Evolutionary conservation across 35 echinoderm and acorn worm species (phyloP).

Genomic region (Nesometra sesokonis): DNA sequence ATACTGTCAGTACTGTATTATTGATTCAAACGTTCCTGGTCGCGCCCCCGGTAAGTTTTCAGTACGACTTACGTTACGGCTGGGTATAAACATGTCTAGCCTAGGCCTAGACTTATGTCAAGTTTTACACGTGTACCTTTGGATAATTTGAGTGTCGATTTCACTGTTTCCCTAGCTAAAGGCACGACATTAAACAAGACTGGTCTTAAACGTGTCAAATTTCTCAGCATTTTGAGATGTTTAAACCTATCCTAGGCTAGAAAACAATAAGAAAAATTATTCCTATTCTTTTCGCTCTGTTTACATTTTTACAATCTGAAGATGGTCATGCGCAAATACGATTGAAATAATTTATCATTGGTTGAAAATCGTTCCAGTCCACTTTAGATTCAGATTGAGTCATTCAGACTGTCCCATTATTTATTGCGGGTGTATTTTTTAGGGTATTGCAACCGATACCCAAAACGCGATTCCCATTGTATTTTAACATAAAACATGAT

Average conservation of each 20-base stretch:
- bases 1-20: too few species aligned
- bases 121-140: neutral
- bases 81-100: neutral
- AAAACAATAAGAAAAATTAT: neutral
- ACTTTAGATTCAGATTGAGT: neutral
- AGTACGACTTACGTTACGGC: too few species aligned
- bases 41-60: too few species aligned
- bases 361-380: neutral
- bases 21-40: too few species aligned
- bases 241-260: neutral
- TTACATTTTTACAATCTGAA: neutral
- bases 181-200: neutral
- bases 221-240: neutral
- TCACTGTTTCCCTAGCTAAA: neutral
- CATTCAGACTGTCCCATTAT: neutral
- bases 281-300: neutral
- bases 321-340: too few species aligned
- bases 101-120: neutral
- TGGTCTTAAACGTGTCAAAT: neutral
- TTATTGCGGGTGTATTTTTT: too few species aligned
- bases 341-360: neutral
- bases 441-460: too few species aligned
- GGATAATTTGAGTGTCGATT: neutral
- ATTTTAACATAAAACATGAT: too few species aligned
- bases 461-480: too few species aligned